phyloP scores from a whole-genome alignment of 2,888 invertebrate genomes.

The Aphrophora alni region DNA sequence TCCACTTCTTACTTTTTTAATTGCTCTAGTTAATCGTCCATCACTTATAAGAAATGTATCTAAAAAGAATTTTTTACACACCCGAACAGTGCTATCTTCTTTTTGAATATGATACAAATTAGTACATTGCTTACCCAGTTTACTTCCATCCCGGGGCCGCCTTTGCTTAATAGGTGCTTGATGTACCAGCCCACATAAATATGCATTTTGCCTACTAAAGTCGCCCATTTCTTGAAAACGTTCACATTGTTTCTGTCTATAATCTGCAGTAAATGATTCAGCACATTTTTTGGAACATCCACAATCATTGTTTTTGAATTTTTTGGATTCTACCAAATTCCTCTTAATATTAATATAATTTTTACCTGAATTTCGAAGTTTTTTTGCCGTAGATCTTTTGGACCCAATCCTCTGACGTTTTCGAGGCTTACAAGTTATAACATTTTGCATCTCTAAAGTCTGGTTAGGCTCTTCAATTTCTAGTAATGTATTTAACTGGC shows the following conservation, averaged over 20 bases:
- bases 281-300: slow-evolving; percentile 11
- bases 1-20: slow-evolving; percentile 11
- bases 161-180: neutral
- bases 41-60: slow-evolving; percentile 17
- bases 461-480: neutral
- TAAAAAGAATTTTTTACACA: slow-evolving; percentile 25
- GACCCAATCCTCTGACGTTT: slow-evolving; percentile 4
- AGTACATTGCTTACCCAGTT: neutral
- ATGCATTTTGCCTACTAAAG: slow-evolving; percentile 26
- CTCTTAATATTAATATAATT: slow-evolving; percentile 19
- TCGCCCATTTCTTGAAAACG: slow-evolving; percentile 10
- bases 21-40: slow-evolving; percentile 19
- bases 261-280: slow-evolving; percentile 9
- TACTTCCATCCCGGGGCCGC: neutral
- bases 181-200: slow-evolving; percentile 26
- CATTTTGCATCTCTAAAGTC: neutral
- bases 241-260: slow-evolving; percentile 17
- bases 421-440: no score
- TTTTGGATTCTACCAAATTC: neutral
- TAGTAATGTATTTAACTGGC: neutral
- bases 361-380: slow-evolving; percentile 7
- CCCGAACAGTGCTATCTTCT: neutral
- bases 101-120: slow-evolving; percentile 17
- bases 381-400: slow-evolving; percentile 12
- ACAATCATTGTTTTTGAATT: slow-evolving; percentile 14